These are phyloP conservation scores for Balearica regulorum DNA, from an alignment of 2,797 vertebrate species.

Conservation along the genomic window DNA sequence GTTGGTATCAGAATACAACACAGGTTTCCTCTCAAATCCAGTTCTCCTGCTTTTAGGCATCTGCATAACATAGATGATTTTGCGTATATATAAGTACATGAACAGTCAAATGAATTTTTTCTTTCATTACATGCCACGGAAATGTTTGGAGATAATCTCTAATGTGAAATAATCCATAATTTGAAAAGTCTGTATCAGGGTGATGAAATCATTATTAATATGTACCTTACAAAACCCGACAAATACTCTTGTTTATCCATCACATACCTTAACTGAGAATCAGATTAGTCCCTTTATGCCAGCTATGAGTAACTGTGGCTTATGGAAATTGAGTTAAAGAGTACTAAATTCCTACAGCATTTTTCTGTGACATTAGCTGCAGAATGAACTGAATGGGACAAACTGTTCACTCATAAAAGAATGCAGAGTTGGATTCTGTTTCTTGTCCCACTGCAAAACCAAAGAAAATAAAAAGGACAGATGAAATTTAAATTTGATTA, in stretches of 20 bases:
- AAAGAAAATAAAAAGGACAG: neutral
- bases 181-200: neutral
- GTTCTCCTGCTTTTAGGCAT: neutral
- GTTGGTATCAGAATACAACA: conserved; percentile 11
- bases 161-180: neutral
- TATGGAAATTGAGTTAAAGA: neutral
- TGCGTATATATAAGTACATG: neutral
- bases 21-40: neutral
- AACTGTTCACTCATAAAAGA: neutral
- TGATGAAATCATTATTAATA: neutral
- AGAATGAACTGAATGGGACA: neutral
- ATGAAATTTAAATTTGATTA: neutral
- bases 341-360: neutral
- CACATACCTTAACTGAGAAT: neutral
- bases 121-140: neutral
- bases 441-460: neutral
- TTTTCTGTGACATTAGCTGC: neutral
- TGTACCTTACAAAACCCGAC: neutral
- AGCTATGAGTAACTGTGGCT: neutral
- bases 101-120: neutral
- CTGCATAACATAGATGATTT: neutral
- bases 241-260: neutral
- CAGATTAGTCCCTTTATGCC: neutral
- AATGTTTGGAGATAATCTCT: neutral
- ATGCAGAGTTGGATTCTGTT: neutral